Base-by-base conservation (phyloP, 2,113 vertebrate genomes). In the Myodes glareolus region DNA sequence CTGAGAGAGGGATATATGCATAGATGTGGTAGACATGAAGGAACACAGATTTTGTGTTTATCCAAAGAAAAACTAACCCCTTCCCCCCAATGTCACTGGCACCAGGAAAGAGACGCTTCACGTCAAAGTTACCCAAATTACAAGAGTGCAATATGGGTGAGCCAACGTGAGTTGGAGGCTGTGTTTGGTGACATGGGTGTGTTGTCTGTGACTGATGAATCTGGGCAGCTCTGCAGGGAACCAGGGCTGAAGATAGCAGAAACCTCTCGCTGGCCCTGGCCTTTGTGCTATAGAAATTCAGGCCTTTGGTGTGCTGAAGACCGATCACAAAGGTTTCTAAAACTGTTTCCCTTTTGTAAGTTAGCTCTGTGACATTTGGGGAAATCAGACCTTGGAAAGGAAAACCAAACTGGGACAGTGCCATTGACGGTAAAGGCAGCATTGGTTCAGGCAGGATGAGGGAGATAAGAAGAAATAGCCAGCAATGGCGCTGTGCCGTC, bases 241-340 rank as follows among this genome's bases (percentile, higher is more conserved):
- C 81, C 39, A 52, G 80, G 47, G 23, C 81, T 73, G 75, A 82
- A 94, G 70, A 52, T 11, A 45, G 77, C 8, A n/a, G 87, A 94
- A 42, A 94, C 33, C 16, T 12, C 39, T 50, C 23, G 39, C 39
- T 85, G 36, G 63, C 31, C 70, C 76, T 88, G 27, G 39, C 75
- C 92, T 94, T n/a, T 67, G n/a, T 73, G 63, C 68, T 25, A 33
- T 27, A 91, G 70, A 92, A 84, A 84, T 50, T 47, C 47, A 67
- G 72, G 50, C 72, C 61, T 95, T 88, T 61, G 36, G 29, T 80
- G 70, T 85, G 42, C 67, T 61, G 47, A 65, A 47, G 73, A 55
- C 33, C 45, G 81, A 95, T 73, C 86, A 90, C 82, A 93, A 92
- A 94, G 77, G 70, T 88, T 94, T 84, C 94, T 94, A 95, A 97